phyloP scores from a whole-genome alignment of 2,888 invertebrate genomes.

The Sphinx pinastri region DNA sequence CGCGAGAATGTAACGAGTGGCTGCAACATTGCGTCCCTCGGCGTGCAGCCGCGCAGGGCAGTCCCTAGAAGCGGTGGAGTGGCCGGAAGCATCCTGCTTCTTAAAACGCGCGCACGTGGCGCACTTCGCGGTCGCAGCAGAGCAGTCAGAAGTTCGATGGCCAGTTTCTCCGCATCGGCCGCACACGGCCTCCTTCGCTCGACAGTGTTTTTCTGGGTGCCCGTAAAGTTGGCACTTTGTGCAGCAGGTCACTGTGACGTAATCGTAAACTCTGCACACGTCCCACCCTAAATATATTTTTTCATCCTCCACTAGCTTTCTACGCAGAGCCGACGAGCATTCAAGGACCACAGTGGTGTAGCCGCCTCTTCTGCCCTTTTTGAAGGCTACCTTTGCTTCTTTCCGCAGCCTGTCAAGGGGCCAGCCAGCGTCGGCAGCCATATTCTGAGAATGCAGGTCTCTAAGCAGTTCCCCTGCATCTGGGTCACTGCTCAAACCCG shows the following conservation, averaged over 20 bases:
- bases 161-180: conserved; percentile 39
- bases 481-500: accelerated
- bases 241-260: conserved; percentile 28
- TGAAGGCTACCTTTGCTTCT: conserved; percentile 13
- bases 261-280: conserved; percentile 27
- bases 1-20: not conserved
- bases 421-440: conserved; percentile 28
- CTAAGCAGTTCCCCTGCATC: accelerated
- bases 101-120: conserved; percentile 42
- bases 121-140: conserved; percentile 11
- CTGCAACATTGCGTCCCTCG: conserved; percentile 13
- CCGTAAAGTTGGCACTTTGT: conserved; percentile 48
- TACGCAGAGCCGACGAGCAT: conserved; percentile 27
- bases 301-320: not conserved
- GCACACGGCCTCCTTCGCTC: conserved; percentile 30
- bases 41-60: conserved; percentile 39
- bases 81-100: conserved; percentile 19
- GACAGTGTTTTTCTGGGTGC: conserved; percentile 45
- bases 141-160: conserved; percentile 33
- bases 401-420: not conserved
- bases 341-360: conserved; percentile 31
- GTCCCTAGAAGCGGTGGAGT: conserved; percentile 32
- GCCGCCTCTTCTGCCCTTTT: not conserved
- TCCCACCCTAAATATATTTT: conserved; percentile 38
- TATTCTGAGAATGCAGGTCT: conserved; percentile 29